Conservation (phyloP, 2,113 vertebrate species). For the Spea multiplicata region DNA sequence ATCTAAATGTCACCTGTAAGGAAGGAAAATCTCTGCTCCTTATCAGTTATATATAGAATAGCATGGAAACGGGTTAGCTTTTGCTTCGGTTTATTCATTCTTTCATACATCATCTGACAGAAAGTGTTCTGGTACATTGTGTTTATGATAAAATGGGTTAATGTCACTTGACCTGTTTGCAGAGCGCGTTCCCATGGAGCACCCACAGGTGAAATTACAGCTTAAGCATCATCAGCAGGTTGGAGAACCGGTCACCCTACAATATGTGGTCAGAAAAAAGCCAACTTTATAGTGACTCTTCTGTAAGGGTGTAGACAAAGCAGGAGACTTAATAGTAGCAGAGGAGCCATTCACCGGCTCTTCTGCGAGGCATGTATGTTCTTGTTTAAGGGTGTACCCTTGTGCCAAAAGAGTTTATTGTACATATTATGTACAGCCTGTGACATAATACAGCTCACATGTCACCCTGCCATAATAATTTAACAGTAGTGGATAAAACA, state of each 20-base stretch:
- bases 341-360: neutral
- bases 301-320: neutral
- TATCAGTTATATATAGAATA: too few relatives aligned
- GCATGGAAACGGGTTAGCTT: too few relatives aligned
- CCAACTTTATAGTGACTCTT: neutral
- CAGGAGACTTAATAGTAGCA: neutral
- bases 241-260: neutral
- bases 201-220: neutral
- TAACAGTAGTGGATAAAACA: too few relatives aligned
- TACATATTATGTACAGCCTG: neutral
- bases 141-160: neutral
- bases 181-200: neutral
- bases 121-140: neutral
- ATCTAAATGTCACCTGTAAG: too few relatives aligned
- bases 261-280: neutral
- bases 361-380: slow-evolving; percentile 2
- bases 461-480: neutral
- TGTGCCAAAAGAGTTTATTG: neutral
- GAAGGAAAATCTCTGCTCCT: too few relatives aligned
- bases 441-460: neutral
- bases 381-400: slow-evolving; percentile 6
- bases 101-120: neutral
- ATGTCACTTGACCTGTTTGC: neutral
- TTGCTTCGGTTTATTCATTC: too few relatives aligned
- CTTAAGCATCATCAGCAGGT: neutral